Percentiles rank a stretch among this genome's conserved stretches.
Evolutionary conservation across 2,888 invertebrate genomes (phyloP).

Genomic region (Drosophila nigricruria): DNA sequence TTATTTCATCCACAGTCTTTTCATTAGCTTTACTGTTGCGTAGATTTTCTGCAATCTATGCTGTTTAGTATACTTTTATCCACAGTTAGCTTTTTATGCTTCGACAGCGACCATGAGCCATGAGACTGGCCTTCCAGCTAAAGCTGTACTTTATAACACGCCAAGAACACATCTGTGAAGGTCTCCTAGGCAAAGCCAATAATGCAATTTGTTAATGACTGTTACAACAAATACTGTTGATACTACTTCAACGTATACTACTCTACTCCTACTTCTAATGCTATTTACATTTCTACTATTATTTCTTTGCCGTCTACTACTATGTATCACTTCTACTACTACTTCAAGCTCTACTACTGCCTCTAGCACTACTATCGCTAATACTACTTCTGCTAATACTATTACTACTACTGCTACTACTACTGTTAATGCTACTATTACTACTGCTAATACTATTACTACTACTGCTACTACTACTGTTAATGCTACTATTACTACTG

Average conservation of each 20-base stretch:
- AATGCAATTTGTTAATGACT: too few relatives aligned
- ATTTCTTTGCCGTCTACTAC: too few relatives aligned
- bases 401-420: background rate
- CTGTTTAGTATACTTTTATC: background rate
- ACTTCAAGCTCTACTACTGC: background rate
- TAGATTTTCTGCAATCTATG: background rate
- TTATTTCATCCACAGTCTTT: background rate
- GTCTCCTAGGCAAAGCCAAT: background rate
- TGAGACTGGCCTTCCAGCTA: background rate
- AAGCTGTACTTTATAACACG: background rate
- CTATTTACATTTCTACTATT: too few relatives aligned
- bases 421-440: background rate
- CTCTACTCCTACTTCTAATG: background rate
- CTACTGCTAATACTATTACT: background rate
- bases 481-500: background rate
- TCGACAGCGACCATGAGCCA: conserved; percentile 6
- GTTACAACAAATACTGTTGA: background rate
- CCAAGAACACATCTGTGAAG: conserved; percentile 9
- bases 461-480: background rate
- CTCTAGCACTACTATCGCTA: too few relatives aligned
- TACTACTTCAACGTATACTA: background rate
- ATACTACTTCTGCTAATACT: background rate
- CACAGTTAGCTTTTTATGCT: background rate
- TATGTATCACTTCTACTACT: background rate
- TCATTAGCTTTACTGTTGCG: background rate